Base-by-base conservation (phyloP, 2,888 invertebrate species). In the Hirtodrosophila histrioides region DNA sequence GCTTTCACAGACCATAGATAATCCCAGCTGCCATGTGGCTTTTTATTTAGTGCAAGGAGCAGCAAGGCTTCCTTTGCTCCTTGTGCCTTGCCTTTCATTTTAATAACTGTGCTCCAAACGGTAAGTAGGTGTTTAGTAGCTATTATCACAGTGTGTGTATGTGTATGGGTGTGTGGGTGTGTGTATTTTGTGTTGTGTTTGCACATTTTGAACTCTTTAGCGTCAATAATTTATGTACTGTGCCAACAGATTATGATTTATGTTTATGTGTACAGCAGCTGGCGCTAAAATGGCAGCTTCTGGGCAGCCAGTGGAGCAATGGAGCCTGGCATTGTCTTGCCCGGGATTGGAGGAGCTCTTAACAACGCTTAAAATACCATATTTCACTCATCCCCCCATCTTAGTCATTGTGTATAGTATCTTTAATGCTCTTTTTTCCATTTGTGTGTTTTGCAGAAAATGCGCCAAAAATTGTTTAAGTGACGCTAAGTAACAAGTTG, bases 211-310 rank as follows among this genome's bases (percentile, higher is more conserved):
- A 84, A 84, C 87, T 84, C 84, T 84, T 84, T 87, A 72, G 87
- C 73, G 75, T 85, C 87, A 87, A 84, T 84, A 87, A 85, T 87
- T 84, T 87, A 87, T 87, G 85, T 85, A 85, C 79, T 86, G 69
- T 69, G 85, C 82, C 69, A 75, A 65, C 68, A 84, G 87, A 84
- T 84, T 84, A 84, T 84, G 84, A 84, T 84, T 84, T 87, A 84
- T 84, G 79, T 63, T 76, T 76, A 71, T 74, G 71, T 74, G 62
- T 56, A 56, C 46, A 75, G 31, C 74, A 62, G 67, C 64, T 56
- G 74, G 57, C 61, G 61, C 50, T 74, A 48, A 64, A 72, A 72
- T 56, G 54, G 58, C 49, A 54, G 43, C 33, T 33, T 9, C 17
- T 23, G 24, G 43, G 36, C 50, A 58, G 43, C 67, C 17, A 23